phyloP scores from a whole-genome alignment of 2,888 invertebrate species.

The Platycnemis pennipes region DNA sequence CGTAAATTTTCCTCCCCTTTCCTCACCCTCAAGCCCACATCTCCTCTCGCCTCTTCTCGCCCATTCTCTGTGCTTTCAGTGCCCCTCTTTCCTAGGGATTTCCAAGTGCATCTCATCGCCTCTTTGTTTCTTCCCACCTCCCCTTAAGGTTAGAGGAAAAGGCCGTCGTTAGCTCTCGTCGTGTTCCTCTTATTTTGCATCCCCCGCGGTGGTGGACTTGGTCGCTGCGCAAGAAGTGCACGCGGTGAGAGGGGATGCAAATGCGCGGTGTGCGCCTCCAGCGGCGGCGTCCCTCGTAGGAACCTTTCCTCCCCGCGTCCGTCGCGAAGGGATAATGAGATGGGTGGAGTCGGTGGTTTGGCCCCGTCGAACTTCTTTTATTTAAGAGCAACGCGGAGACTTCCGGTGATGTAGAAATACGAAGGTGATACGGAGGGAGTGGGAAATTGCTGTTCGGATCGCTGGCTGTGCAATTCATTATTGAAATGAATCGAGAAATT shows the following conservation, averaged over 20 bases:
- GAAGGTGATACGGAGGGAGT: neutral
- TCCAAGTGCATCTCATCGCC: neutral
- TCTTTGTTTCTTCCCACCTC: neutral
- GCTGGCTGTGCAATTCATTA: neutral
- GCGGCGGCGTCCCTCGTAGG: neutral
- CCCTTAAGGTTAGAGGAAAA: neutral
- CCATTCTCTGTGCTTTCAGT: too few relatives aligned
- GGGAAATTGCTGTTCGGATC: neutral
- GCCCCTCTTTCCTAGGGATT: neutral
- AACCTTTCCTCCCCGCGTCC: neutral
- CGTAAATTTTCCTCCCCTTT: neutral
- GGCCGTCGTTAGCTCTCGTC: neutral
- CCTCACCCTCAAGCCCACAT: neutral
- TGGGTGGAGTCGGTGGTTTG: constrained; percentile 1
- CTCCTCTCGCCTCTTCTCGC: too few relatives aligned
- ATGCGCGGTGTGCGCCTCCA: neutral
- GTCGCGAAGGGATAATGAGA: neutral
- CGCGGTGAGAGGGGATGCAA: neutral
- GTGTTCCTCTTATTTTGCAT: neutral
- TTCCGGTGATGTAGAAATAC: neutral
- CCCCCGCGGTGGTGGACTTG: neutral
- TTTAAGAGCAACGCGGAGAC: neutral
- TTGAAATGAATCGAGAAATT: neutral
- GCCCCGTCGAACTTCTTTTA: neutral
- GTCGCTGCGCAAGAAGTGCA: neutral